phyloP scores from a whole-genome alignment of 2,888 invertebrate genomes.

The Dilophus febrilis region DNA sequence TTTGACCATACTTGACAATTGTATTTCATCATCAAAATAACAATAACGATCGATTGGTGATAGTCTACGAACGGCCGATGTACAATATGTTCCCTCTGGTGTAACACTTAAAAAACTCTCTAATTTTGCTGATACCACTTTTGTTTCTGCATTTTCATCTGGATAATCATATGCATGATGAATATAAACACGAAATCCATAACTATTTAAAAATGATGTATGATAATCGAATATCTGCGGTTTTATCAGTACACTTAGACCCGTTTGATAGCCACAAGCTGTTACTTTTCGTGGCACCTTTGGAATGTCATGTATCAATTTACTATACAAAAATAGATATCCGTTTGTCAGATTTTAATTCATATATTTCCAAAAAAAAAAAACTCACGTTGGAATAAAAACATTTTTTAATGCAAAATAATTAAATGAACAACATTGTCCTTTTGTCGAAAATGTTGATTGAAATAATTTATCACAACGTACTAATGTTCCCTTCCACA shows the following conservation, averaged over 20 bases:
- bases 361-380: too few relatives aligned
- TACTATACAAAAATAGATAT: too few relatives aligned
- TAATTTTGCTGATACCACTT: constrained; percentile 36
- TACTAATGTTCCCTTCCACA: constrained; percentile 37
- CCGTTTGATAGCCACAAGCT: constrained; percentile 51
- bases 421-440: constrained; percentile 48
- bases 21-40: constrained; percentile 37
- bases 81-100: constrained; percentile 46
- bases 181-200: constrained; percentile 42
- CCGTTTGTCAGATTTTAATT: too few relatives aligned
- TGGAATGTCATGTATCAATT: constrained; percentile 25
- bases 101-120: constrained; percentile 44
- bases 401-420: constrained; percentile 32
- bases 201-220: constrained; percentile 39
- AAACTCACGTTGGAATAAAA: constrained; percentile 19
- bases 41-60: constrained; percentile 36
- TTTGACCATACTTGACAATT: constrained; percentile 22
- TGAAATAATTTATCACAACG: constrained; percentile 36
- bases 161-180: constrained; percentile 48
- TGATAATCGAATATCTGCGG: constrained; percentile 42
- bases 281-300: constrained; percentile 40
- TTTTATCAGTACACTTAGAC: constrained; percentile 40
- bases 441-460: constrained; percentile 31
- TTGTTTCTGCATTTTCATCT: constrained; percentile 40
- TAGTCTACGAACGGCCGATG: constrained; percentile 34